phyloP scores from a whole-genome alignment of 2,888 invertebrate species.

The Micropterix aruncella region DNA sequence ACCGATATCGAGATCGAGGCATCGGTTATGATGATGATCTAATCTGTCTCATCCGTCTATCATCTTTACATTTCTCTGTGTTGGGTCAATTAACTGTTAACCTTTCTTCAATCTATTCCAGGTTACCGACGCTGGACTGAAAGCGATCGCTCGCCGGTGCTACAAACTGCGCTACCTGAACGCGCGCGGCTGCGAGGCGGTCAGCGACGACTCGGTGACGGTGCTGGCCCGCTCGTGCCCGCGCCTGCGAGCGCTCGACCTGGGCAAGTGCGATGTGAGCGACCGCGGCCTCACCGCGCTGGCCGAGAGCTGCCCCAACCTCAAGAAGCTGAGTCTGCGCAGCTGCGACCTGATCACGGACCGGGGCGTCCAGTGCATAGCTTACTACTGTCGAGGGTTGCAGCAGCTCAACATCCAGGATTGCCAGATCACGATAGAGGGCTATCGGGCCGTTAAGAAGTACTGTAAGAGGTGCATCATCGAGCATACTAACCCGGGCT shows the following conservation, averaged over 20 bases:
- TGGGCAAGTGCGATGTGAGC: conserved; percentile 88
- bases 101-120: too few species aligned
- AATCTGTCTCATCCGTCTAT: too few species aligned
- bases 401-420: conserved; percentile 90
- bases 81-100: too few species aligned
- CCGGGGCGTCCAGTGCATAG: conserved; percentile 74
- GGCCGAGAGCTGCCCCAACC: conserved; percentile 79
- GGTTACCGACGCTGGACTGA: conserved; percentile 80
- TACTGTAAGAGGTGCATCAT: conserved; percentile 88
- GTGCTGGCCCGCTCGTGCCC: conserved; percentile 77
- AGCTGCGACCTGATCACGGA: conserved; percentile 88
- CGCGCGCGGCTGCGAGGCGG: conserved; percentile 83
- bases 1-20: too few species aligned
- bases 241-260: conserved; percentile 71
- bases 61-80: too few species aligned
- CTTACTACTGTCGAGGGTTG: conserved; percentile 78
- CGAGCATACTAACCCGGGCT: conserved; percentile 90
- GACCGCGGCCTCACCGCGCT: conserved; percentile 77
- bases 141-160: conserved; percentile 76
- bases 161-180: conserved; percentile 82
- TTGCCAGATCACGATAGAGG: conserved; percentile 78
- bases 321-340: conserved; percentile 78
- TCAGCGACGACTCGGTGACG: conserved; percentile 85
- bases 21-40: too few species aligned
- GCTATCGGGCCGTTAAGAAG: conserved; percentile 82